Conservation (phyloP, 2,797 vertebrate genomes). For the Oceanodroma leucorhoa region DNA sequence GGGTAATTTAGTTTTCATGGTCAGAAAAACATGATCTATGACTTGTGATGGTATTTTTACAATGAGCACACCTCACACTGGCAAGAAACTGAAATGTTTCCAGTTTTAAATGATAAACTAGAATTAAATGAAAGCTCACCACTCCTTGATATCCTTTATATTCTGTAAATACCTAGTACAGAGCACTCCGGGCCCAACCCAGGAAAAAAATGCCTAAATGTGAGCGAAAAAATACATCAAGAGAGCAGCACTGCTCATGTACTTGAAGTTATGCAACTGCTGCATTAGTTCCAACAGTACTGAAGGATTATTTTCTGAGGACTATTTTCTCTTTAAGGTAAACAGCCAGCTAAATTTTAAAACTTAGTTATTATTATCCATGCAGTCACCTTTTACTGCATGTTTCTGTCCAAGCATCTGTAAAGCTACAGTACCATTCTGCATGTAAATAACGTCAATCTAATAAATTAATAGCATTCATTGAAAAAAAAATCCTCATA, state of each 20-base stretch:
- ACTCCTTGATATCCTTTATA: neutral
- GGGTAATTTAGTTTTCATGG: neutral
- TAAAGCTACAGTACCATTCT: neutral
- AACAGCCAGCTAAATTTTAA: neutral
- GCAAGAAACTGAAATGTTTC: neutral
- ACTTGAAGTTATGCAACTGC: neutral
- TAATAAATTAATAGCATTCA: neutral
- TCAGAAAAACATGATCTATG: constrained; percentile 22
- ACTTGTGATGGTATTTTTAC: neutral
- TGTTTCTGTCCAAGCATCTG: neutral
- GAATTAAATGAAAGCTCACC: neutral
- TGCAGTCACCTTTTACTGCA: neutral
- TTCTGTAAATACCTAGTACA: neutral
- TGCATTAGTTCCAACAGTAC: neutral
- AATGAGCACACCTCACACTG: neutral
- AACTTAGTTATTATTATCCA: neutral
- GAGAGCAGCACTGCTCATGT: neutral
- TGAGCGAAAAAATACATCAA: neutral
- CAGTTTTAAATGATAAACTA: neutral
- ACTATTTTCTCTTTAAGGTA: neutral
- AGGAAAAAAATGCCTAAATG: neutral
- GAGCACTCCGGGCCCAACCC: neutral
- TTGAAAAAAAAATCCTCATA: neutral
- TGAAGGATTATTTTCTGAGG: neutral
- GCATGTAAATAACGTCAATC: neutral